Evolutionary conservation across 2,113 vertebrate species (phyloP).

Genomic region (Tiliqua scincoides): DNA sequence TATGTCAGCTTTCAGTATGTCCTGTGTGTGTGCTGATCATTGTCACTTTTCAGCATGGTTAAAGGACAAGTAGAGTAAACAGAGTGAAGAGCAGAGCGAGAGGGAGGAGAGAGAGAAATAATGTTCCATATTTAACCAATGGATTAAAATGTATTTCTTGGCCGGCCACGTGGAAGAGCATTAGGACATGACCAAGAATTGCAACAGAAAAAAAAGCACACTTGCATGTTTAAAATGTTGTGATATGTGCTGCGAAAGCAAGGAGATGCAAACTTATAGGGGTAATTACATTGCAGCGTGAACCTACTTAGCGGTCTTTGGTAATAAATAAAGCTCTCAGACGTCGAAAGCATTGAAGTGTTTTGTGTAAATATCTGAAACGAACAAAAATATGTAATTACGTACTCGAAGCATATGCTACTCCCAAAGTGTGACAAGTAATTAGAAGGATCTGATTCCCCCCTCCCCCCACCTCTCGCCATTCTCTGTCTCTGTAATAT

Average conservation of each 20-base stretch:
- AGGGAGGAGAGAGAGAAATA: not conserved
- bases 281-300: conserved; percentile 65
- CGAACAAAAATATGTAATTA: conserved; percentile 42
- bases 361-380: conserved; percentile 60
- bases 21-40: not conserved
- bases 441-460: conserved; percentile 11
- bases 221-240: conserved; percentile 63
- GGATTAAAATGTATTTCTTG: conserved; percentile 40
- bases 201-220: conserved; percentile 36
- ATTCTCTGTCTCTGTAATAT: not conserved
- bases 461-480: not conserved
- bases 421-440: conserved; percentile 16
- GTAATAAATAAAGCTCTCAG: conserved; percentile 52
- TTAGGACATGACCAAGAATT: not conserved
- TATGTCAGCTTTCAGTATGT: not conserved
- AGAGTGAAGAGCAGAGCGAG: conserved; percentile 52
- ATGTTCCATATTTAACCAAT: conserved; percentile 18
- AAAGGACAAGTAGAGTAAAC: conserved; percentile 48
- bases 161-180: conserved; percentile 24
- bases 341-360: conserved; percentile 34
- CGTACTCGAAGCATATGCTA: conserved; percentile 29
- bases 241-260: conserved; percentile 60
- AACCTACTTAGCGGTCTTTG: conserved; percentile 54
- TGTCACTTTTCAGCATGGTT: not conserved
- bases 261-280: conserved; percentile 43